These are phyloP conservation scores for Stylophora pistillata DNA, from an alignment of 64 coral and sea anemone species.

Conservation along the genomic window DNA sequence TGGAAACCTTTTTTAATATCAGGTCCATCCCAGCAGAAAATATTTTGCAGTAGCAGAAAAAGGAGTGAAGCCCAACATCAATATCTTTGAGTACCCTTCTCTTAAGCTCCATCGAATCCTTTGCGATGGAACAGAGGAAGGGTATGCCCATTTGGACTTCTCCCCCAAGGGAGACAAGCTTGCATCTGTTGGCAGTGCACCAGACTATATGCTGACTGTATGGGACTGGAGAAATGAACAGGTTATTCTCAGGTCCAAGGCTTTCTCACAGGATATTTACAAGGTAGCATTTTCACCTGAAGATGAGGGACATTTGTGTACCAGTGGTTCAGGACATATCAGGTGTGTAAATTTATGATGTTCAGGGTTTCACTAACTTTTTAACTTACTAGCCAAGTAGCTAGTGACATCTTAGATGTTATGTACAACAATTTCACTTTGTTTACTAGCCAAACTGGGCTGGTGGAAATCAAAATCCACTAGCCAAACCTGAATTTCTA, in stretches of 20 bases:
- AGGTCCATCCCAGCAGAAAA: conserved; percentile 93
- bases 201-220: conserved; percentile 97
- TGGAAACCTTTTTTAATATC: not conserved
- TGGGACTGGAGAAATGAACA: conserved; percentile 99
- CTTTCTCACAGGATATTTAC: conserved; percentile 95
- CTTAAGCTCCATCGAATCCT: conserved; percentile 89
- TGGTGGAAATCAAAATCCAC: too few relatives aligned
- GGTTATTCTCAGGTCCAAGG: conserved; percentile 86
- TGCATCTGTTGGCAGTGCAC: conserved; percentile 91
- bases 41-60: conserved; percentile 99
- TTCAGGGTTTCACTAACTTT: too few relatives aligned
- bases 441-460: too few relatives aligned
- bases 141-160: conserved; percentile 95
- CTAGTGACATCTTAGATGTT: too few relatives aligned
- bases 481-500: too few relatives aligned
- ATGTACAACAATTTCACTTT: too few relatives aligned
- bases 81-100: conserved; percentile 97
- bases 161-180: conserved; percentile 88
- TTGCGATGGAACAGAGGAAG: conserved; percentile 89
- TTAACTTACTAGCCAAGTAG: too few relatives aligned
- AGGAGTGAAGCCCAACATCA: conserved; percentile 85
- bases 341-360: conserved; percentile 36
- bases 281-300: conserved; percentile 96
- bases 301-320: conserved; percentile 92
- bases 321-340: conserved; percentile 95